These are phyloP conservation scores for Anthonomus grandis DNA, from an alignment of 1,140 invertebrate species.

Conservation along the genomic window DNA sequence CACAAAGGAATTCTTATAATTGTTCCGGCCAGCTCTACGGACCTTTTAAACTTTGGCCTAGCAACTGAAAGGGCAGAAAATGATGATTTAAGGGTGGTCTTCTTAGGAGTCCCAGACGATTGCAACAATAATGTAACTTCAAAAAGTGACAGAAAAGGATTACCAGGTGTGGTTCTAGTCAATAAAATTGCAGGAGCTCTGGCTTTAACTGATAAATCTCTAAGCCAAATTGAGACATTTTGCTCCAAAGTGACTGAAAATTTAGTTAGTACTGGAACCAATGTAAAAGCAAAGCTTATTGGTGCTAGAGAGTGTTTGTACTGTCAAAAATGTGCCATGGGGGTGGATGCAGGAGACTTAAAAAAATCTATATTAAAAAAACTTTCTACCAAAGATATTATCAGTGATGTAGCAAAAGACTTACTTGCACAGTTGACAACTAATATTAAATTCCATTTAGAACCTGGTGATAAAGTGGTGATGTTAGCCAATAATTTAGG, in stretches of 20 bases:
- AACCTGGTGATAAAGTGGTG: conserved; percentile 37
- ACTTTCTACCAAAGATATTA: conserved; percentile 5
- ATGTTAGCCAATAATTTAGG: conserved; percentile 64
- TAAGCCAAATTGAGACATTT: conserved; percentile 51
- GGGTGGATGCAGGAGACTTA: background rate
- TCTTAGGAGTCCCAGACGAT: conserved; percentile 39
- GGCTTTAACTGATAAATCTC: conserved; percentile 55
- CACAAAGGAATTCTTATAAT: conserved; percentile 42
- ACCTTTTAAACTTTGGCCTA: conserved; percentile 44
- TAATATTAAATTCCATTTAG: conserved; percentile 18
- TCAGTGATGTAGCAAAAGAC: background rate
- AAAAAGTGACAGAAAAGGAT: conserved; percentile 41
- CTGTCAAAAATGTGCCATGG: conserved; percentile 10
- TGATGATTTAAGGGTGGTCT: conserved; percentile 36
- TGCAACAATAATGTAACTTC: conserved; percentile 20
- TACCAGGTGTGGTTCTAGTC: conserved; percentile 60
- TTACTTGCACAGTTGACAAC: conserved; percentile 8
- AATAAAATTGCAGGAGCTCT: conserved; percentile 68
- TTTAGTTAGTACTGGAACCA: conserved; percentile 33
- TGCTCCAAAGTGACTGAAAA: conserved; percentile 40
- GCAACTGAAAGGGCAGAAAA: conserved; percentile 43
- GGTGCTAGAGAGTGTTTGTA: conserved; percentile 7
- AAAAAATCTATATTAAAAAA: conserved; percentile 11
- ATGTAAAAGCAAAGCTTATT: conserved; percentile 7
- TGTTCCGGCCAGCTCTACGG: conserved; percentile 33